Percentiles rank a stretch among this genome's conserved stretches.
These are phyloP conservation scores for Epizoanthus ramosus DNA, from an alignment of 92 coral and sea anemone species.

Conservation along the genomic window DNA sequence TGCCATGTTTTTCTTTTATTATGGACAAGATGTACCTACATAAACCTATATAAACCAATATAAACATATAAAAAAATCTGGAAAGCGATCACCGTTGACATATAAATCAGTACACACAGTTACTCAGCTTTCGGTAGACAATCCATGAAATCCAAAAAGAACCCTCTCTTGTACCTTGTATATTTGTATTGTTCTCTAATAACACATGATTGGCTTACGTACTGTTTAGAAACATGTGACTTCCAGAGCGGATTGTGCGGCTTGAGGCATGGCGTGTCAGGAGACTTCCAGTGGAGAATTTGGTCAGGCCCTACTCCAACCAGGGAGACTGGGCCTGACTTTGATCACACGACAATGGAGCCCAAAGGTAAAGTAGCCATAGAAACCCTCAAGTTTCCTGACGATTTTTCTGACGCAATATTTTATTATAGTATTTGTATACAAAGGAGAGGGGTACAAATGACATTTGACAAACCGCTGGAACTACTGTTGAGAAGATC, in stretches of 20 bases:
- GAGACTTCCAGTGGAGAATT: constrained; percentile 65
- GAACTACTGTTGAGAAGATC: too few species aligned
- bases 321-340: constrained; percentile 77
- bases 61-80: too few species aligned
- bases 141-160: neutral
- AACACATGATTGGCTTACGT: too few species aligned
- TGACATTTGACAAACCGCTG: too few species aligned
- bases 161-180: neutral
- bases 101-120: too few species aligned
- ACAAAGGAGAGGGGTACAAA: too few species aligned
- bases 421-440: too few species aligned
- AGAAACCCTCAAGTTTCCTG: neutral
- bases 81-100: too few species aligned
- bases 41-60: too few species aligned
- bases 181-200: neutral
- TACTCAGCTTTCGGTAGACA: neutral
- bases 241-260: constrained; percentile 80
- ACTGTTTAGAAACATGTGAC: constrained; percentile 61
- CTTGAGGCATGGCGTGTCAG: constrained; percentile 49
- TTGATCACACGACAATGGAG: constrained; percentile 73
- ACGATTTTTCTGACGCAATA: too few species aligned
- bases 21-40: too few species aligned
- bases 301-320: constrained; percentile 81
- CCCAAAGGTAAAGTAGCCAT: constrained; percentile 41
- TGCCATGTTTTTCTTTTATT: too few species aligned